Conservation (phyloP, 2,888 invertebrate species). For the Sisyra terminalis region DNA sequence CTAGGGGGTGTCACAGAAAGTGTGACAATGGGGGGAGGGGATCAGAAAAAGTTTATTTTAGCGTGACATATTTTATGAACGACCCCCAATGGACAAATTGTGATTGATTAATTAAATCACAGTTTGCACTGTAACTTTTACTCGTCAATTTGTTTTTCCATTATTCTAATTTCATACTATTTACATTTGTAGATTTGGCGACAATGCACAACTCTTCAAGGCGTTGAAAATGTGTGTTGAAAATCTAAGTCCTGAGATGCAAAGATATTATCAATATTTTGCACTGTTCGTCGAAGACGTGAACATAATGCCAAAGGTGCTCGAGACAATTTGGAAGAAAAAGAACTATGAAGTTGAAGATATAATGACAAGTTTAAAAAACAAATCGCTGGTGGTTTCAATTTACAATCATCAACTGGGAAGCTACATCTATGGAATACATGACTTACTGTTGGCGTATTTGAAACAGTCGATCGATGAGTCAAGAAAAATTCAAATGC, state of each 20-base stretch:
- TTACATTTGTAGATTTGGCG: slow-evolving; percentile 6
- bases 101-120: no score
- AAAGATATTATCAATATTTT: slow-evolving; percentile 40
- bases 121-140: no score
- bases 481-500: slow-evolving; percentile 31
- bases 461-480: slow-evolving; percentile 31
- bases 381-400: slow-evolving; percentile 48
- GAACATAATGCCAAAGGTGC: slow-evolving; percentile 26
- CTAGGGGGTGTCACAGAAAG: no score
- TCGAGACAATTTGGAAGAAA: slow-evolving; percentile 31
- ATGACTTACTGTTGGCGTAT: slow-evolving; percentile 48
- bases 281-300: slow-evolving; percentile 52
- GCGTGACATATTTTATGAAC: no score
- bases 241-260: slow-evolving; percentile 31
- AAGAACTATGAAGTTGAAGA: slow-evolving; percentile 34
- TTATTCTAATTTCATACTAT: no score
- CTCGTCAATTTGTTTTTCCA: no score
- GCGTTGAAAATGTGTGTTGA: slow-evolving; percentile 43
- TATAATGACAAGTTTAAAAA: slow-evolving; percentile 42
- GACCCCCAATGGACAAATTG: no score
- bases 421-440: slow-evolving; percentile 51
- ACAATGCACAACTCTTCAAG: slow-evolving; percentile 25
- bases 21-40: no score
- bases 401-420: slow-evolving; percentile 40
- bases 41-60: no score